These are phyloP conservation scores for Rhadina sibilatrix DNA, from an alignment of 2,113 vertebrate species.

Conservation along the genomic window DNA sequence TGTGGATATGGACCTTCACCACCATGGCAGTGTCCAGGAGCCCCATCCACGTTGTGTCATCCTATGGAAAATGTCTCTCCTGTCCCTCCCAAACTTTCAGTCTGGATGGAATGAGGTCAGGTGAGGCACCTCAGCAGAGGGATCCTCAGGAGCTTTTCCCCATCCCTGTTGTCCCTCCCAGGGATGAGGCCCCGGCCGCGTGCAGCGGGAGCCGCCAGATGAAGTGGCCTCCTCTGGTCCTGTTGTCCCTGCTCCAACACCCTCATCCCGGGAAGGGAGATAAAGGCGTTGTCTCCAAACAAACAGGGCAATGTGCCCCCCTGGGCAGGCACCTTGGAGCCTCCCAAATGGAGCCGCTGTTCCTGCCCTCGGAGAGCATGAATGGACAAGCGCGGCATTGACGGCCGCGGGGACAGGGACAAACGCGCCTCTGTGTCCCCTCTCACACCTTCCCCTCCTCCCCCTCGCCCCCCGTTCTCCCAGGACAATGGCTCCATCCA, in stretches of 20 bases:
- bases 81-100: accelerated
- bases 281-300: constrained; percentile 54
- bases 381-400: constrained; percentile 84
- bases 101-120: neutral
- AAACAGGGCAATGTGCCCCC: constrained; percentile 67
- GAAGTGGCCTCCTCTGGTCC: neutral
- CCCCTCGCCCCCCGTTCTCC: constrained; percentile 3
- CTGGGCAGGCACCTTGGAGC: constrained; percentile 62
- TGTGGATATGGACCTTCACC: neutral
- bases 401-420: constrained; percentile 68
- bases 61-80: neutral
- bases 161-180: neutral
- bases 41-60: accelerated
- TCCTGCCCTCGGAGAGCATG: constrained; percentile 77
- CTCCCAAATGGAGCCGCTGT: constrained; percentile 67
- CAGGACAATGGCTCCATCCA: constrained; percentile 77
- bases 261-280: neutral
- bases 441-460: constrained; percentile 75
- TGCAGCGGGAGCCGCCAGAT: neutral
- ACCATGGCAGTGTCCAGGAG: accelerated
- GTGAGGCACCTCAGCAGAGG: neutral
- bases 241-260: neutral
- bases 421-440: constrained; percentile 72
- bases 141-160: neutral
- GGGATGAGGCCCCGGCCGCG: neutral